These are phyloP conservation scores for Drosophila jambulina DNA, from an alignment of 1,140 invertebrate species.

Conservation along the genomic window DNA sequence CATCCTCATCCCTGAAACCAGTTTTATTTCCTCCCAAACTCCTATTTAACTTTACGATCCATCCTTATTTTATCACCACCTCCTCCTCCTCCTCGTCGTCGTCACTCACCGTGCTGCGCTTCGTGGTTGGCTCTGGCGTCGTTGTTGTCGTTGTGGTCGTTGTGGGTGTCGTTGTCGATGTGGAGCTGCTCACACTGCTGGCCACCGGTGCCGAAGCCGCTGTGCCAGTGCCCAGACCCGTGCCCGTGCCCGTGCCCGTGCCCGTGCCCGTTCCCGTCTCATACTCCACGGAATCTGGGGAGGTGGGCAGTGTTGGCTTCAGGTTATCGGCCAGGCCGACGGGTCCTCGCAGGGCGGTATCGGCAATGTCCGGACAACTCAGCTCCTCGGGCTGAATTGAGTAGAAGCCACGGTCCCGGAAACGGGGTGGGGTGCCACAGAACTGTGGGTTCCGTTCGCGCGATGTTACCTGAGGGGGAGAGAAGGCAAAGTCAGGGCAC, in stretches of 20 bases:
- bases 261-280: conserved; percentile 52
- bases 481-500: neutral
- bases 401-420: conserved; percentile 93
- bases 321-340: conserved; percentile 86
- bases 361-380: conserved; percentile 85
- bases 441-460: conserved; percentile 96
- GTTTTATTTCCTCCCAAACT: conserved; percentile 12
- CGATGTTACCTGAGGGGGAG: conserved; percentile 87
- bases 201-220: conserved; percentile 79
- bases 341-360: conserved; percentile 80
- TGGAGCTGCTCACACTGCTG: conserved; percentile 78
- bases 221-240: conserved; percentile 54
- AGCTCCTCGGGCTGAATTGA: conserved; percentile 92
- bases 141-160: conserved; percentile 67
- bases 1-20: neutral
- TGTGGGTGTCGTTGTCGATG: conserved; percentile 61
- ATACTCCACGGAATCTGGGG: conserved; percentile 76
- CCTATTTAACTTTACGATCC: conserved; percentile 27
- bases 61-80: conserved; percentile 27
- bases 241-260: conserved; percentile 38
- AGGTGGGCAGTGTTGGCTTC: conserved; percentile 70
- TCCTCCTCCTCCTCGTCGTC: conserved; percentile 7
- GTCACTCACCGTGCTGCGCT: conserved; percentile 69
- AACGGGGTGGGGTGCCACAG: conserved; percentile 92
- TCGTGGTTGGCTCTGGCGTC: conserved; percentile 58